A percentile compares a stretch with the other conserved stretches of the same genome.
phyloP scores from a whole-genome alignment of 2,797 vertebrate species.

The Eospalax fontanierii region DNA sequence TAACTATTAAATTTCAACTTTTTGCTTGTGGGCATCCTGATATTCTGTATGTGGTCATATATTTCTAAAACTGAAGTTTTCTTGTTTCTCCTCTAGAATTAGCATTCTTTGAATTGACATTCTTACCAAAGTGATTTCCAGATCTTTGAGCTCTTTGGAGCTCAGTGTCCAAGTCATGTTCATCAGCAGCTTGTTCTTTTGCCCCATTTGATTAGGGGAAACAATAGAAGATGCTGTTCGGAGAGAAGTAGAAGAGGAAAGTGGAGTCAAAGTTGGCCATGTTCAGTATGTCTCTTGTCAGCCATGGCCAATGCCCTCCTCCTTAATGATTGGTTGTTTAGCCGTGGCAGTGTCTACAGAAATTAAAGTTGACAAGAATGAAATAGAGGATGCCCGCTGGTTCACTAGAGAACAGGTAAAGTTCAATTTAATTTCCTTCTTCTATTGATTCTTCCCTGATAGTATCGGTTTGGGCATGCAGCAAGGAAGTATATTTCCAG shows the following conservation, averaged over 20 bases:
- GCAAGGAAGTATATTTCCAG: constrained; percentile 79
- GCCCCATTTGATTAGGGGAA: constrained; percentile 92
- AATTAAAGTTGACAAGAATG: constrained; percentile 95
- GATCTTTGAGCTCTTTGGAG: constrained; percentile 76
- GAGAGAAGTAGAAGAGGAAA: constrained; percentile 97
- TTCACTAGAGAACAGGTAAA: constrained; percentile 96
- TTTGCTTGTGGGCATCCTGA: not conserved
- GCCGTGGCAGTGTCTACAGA: constrained; percentile 94
- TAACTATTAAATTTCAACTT: not conserved
- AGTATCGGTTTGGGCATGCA: constrained; percentile 80
- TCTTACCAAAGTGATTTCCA: constrained; percentile 78
- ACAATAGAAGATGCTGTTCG: constrained; percentile 95
- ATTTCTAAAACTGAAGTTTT: constrained; percentile 61
- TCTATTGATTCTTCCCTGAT: constrained; percentile 87
- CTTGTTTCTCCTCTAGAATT: constrained; percentile 61
- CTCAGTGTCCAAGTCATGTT: constrained; percentile 72
- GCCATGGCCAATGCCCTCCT: constrained; percentile 98
- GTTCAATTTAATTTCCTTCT: constrained; percentile 89
- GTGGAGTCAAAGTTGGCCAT: constrained; percentile 93
- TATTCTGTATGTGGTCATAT: not conserved
- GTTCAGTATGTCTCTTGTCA: constrained; percentile 96
- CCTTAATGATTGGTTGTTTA: constrained; percentile 97
- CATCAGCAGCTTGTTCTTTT: constrained; percentile 82
- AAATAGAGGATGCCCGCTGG: constrained; percentile 98
- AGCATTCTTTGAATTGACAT: constrained; percentile 62